Conservation (phyloP, 2,797 vertebrate genomes). For the Argentina silus region DNA sequence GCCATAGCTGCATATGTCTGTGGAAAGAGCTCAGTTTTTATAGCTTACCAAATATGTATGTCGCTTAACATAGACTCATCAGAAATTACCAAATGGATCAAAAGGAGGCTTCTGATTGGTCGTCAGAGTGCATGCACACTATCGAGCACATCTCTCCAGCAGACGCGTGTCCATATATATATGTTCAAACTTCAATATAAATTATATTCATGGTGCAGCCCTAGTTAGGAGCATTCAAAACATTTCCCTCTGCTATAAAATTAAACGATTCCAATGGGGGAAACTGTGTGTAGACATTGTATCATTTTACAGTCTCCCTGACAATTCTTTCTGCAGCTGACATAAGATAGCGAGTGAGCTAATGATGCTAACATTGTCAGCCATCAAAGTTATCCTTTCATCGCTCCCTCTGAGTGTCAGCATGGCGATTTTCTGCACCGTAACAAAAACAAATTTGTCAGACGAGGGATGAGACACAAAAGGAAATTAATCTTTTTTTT, state of each 20-base stretch:
- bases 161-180: no score
- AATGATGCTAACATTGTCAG: slow-evolving; percentile 45
- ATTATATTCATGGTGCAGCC: slow-evolving; percentile 23
- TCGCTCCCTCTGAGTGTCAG: slow-evolving; percentile 25
- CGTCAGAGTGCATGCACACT: no score
- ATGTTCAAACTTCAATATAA: slow-evolving; percentile 33
- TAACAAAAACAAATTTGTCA: slow-evolving; percentile 48
- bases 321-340: slow-evolving; percentile 33
- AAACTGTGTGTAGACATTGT: slow-evolving; percentile 23
- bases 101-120: no score
- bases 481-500: slow-evolving; percentile 30
- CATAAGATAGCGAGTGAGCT: slow-evolving; percentile 52
- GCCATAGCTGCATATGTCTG: no score
- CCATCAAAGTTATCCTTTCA: slow-evolving; percentile 43
- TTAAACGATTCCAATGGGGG: slow-evolving; percentile 40
- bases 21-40: no score
- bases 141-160: no score
- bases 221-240: slow-evolving; percentile 5
- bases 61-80: no score
- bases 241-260: slow-evolving; percentile 37
- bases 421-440: slow-evolving; percentile 31
- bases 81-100: no score
- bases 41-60: no score
- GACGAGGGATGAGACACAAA: slow-evolving; percentile 40
- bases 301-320: slow-evolving; percentile 36